A percentile compares a stretch with the other conserved stretches of the same genome.
These are phyloP conservation scores for Boleophthalmus pectinirostris DNA, from an alignment of 2,113 vertebrate genomes.

Conservation along the genomic window DNA sequence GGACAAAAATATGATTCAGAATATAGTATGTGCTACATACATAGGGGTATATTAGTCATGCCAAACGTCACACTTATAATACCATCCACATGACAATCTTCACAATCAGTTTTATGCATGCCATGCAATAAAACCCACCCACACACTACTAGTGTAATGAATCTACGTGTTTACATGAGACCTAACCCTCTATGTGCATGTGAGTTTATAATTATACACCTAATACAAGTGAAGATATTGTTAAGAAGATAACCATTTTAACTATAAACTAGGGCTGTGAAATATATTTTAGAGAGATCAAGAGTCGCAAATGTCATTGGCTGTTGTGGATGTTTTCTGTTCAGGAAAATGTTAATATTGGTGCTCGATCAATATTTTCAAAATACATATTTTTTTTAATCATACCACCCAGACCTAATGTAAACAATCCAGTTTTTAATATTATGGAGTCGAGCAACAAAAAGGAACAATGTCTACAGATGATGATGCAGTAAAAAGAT, in stretches of 20 bases:
- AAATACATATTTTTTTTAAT: no score
- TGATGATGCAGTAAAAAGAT: no score
- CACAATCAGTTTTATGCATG: neutral
- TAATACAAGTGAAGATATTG: neutral
- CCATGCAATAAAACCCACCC: slow-evolving; percentile 1
- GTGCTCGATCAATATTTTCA: no score
- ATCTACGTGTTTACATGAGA: neutral
- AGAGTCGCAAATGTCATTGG: no score
- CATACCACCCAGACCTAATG: no score
- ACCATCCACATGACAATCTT: slow-evolving; percentile 13
- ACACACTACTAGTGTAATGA: neutral
- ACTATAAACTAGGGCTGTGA: no score
- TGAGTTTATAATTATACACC: neutral
- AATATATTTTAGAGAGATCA: no score
- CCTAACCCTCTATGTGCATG: neutral
- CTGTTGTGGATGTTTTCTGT: no score
- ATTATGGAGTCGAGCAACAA: no score
- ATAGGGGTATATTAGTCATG: slow-evolving; percentile 20
- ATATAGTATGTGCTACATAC: neutral
- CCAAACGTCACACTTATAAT: slow-evolving; percentile 20
- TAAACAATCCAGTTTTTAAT: no score
- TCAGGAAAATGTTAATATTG: no score
- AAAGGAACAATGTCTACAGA: no score
- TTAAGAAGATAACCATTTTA: neutral
- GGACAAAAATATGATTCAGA: neutral